Base-by-base conservation (phyloP, 2,113 vertebrate genomes). In the Larimichthys polyactis region DNA sequence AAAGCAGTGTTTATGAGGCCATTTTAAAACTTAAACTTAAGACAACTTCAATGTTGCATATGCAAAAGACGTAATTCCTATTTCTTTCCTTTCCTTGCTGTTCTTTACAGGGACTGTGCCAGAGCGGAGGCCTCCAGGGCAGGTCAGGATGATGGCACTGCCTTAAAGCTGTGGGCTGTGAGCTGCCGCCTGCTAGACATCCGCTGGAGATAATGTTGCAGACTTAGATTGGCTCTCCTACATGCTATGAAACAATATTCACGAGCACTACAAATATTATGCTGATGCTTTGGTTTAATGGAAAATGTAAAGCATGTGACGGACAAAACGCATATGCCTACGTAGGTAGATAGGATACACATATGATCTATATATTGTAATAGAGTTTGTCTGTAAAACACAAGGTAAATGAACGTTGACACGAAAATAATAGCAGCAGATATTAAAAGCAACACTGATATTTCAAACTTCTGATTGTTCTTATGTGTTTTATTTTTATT, bases 161-260 rank as follows among this genome's bases (percentile, higher is more conserved):
- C 94, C 27, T 65, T 92, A 11, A 94, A 92, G 80, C 87, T 95
- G 75, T 95, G 94, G 95, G 89, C 90, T 52, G 83, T 91, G 57
- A 95, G 95, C 92, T 95, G 94, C 89, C 92, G 92, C 57, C 70
- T 95, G 79, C 91, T 95, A 0, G 90, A 93, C 58, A 93, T 96
- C 83, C 88, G 90, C 76, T 95, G 94, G 95, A 92, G 71, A 91
- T 95, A 77, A 93, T 75, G 48, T 8, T 2, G 2, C 11, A 59
- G 5, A 60, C 40, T 48, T 43, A 16, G 48, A 67, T 14, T 16
- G 22, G 11, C 3, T 63, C n/a, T 29, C 15, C 59, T 7, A 3
- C 51, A 85, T 4, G 32, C 36, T 55, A 36, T 11, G 0, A 66
- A 48, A 19, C 44, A 29, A 46, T 17, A 48, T 7, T 3, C 11